Evolutionary conservation across 2,113 vertebrate genomes (phyloP).

Genomic region (Myotis davidii): DNA sequence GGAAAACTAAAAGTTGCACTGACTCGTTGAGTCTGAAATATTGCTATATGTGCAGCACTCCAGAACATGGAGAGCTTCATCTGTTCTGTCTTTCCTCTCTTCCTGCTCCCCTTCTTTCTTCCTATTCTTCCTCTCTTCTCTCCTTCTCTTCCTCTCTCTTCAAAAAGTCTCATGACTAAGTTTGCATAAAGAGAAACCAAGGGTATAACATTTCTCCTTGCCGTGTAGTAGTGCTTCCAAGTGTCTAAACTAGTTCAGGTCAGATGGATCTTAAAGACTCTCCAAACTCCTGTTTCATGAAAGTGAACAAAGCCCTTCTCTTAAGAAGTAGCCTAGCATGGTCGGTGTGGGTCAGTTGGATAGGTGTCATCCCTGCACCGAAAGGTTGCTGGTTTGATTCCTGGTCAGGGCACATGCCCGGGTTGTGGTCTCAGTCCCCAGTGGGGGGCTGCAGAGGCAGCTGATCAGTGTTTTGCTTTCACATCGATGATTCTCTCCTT

Average conservation of each 20-base stretch:
- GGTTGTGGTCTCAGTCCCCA: no score
- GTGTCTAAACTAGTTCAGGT: neutral
- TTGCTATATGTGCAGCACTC: neutral
- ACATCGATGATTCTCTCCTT: no score
- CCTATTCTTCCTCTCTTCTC: neutral
- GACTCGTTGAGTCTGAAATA: neutral
- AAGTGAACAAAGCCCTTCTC: conserved; percentile 5
- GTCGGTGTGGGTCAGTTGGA: no score
- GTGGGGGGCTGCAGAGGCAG: no score
- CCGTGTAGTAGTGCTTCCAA: neutral
- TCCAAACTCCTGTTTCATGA: neutral
- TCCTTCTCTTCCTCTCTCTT: neutral
- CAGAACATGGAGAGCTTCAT: neutral
- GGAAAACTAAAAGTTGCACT: neutral
- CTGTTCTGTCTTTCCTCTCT: neutral
- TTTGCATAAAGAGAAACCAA: neutral
- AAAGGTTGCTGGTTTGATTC: no score
- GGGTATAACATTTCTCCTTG: neutral
- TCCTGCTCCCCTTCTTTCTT: neutral
- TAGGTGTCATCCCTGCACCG: no score
- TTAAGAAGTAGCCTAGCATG: neutral
- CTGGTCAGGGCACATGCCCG: no score
- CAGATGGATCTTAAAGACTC: neutral
- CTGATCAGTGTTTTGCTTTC: no score
- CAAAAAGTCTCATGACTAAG: neutral